Evolutionary conservation across 2,797 vertebrate species (phyloP).

Genomic region (Phylloscopus collybita): DNA sequence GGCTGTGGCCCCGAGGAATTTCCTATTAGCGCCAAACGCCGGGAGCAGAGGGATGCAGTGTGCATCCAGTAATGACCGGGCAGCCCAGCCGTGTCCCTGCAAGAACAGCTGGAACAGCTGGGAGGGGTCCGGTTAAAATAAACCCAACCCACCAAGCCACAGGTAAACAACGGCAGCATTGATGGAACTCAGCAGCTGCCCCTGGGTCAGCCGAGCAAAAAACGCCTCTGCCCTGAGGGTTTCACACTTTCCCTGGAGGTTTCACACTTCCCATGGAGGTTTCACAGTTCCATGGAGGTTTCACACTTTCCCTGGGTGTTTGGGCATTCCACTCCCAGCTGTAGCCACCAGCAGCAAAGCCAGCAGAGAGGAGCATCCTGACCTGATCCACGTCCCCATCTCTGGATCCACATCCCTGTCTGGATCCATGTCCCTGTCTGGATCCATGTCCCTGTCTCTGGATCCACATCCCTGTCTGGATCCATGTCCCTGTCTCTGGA

Average conservation of each 20-base stretch:
- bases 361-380: neutral
- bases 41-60: neutral
- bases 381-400: neutral
- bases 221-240: neutral
- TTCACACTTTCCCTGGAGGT: no score
- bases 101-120: neutral
- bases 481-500: neutral
- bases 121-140: neutral
- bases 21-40: neutral
- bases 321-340: neutral
- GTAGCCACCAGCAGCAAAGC: neutral
- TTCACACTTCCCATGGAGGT: neutral
- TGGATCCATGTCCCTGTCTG: neutral
- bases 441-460: neutral
- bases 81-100: neutral
- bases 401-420: neutral
- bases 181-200: neutral
- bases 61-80: neutral
- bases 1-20: neutral
- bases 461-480: neutral
- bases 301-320: accelerated
- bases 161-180: neutral
- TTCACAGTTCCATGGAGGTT: no score
- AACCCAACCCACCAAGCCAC: neutral
- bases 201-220: neutral